Evolutionary conservation across 2,113 vertebrate species (phyloP).

Genomic region (Scomber colias): DNA sequence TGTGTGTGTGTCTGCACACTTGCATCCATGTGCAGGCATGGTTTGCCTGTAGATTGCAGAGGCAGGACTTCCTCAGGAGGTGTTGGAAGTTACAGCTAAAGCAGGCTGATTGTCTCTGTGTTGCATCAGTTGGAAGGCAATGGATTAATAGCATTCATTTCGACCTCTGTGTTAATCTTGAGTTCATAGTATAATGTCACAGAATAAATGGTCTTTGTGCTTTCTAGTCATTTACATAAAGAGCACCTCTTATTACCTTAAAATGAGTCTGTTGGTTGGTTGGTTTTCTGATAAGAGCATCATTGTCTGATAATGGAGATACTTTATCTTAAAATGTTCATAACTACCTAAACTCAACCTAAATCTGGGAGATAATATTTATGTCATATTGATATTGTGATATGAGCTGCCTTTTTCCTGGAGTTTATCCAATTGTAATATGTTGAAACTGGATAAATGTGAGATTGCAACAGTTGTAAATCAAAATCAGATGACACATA

Average conservation of each 20-base stretch:
- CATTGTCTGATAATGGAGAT: constrained; percentile 3
- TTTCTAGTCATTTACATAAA: constrained; percentile 23
- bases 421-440: constrained; percentile 1
- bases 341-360: not conserved
- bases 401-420: constrained; percentile 8
- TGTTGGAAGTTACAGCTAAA: constrained; percentile 44
- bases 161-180: constrained; percentile 31
- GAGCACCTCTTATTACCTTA: not conserved
- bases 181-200: constrained; percentile 14
- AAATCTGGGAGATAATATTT: constrained; percentile 3
- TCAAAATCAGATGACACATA: constrained; percentile 13
- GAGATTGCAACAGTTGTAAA: constrained; percentile 20
- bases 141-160: constrained; percentile 44
- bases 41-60: constrained; percentile 49
- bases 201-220: constrained; percentile 29
- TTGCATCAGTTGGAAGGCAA: constrained; percentile 64
- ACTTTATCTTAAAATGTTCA: not conserved
- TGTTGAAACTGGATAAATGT: constrained; percentile 8
- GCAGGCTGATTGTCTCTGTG: constrained; percentile 49
- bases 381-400: constrained; percentile 29
- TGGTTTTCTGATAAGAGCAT: not conserved
- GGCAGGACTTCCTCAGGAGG: constrained; percentile 43
- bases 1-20: not conserved
- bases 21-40: constrained; percentile 34
- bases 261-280: not conserved